These are phyloP conservation scores for Vipera latastei DNA, from an alignment of 2,797 vertebrate species.

Conservation along the genomic window DNA sequence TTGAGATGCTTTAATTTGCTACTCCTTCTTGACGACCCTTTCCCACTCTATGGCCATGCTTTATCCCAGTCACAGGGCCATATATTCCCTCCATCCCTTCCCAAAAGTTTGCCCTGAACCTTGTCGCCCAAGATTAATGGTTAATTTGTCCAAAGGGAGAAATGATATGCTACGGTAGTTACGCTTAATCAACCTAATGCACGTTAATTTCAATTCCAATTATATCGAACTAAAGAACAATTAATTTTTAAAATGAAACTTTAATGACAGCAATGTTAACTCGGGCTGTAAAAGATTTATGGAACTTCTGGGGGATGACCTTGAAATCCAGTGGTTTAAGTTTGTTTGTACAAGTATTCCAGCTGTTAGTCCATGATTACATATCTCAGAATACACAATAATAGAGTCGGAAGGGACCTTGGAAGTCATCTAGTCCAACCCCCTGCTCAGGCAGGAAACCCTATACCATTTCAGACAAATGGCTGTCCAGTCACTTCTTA, in stretches of 20 bases:
- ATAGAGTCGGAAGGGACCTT: background rate
- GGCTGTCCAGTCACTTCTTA: rapidly evolving
- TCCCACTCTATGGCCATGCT: background rate
- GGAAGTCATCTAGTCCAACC: background rate
- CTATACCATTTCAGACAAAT: background rate
- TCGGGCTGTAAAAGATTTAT: background rate
- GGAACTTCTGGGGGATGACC: background rate
- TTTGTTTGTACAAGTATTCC: background rate
- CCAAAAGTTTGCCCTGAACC: background rate
- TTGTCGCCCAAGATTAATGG: background rate
- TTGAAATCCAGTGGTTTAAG: background rate
- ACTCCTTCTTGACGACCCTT: background rate
- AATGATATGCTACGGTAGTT: background rate
- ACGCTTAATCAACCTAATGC: background rate
- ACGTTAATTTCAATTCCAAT: background rate
- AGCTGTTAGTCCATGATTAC: background rate
- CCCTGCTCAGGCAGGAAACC: background rate
- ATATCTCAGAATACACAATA: background rate
- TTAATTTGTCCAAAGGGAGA: background rate
- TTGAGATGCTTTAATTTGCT: background rate
- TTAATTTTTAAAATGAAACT: background rate
- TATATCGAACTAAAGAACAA: background rate
- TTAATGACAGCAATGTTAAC: background rate
- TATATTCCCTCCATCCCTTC: background rate
- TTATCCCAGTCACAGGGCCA: background rate